Evolutionary conservation across 2,113 vertebrate genomes (phyloP), one percentile per base, ranked within the genome.

Genomic region (Sigmodon hispidus): DNA sequence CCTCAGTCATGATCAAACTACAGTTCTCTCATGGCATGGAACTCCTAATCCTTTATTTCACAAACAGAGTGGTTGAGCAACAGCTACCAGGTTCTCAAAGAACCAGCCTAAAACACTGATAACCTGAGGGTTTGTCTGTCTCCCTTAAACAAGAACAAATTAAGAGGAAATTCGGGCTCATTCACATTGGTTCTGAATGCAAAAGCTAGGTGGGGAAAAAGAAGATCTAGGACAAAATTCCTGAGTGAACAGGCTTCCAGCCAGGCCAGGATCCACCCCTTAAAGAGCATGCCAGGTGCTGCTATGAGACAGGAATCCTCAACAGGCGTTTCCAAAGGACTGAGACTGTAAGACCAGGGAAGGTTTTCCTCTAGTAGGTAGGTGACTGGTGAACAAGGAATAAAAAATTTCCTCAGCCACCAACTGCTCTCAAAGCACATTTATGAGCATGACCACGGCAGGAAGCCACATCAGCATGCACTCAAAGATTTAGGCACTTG

Each of bases 211-310:
- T 89, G 65, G 72, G 96, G n/a, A n/a, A 34, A 96, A 97, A 94
- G 96, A 97, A 95, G 81, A 96, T 52, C 90, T 24, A 34, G 77
- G 97, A 97, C 97, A 98, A 95, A 94, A 80, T 98, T 96, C 88
- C 73, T 95, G 86, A 36, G 13, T 86, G 96, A 96, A 94, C 91
- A 93, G 97, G 83, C 90, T 79, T 91, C 19, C 7, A 15, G 96
- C 96, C 80, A 95, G 96, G 90, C 92, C 90, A 96, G 96, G 91
- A 97, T 97, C 95, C n/a, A n/a, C n/a, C n/a, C n/a, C n/a, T n/a
- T n/a, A 97, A 96, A 92, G 96, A 97, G 89, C 93, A 67, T 97
- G 94, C 95, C 96, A 76, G 97, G 75, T 94, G 94, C 98, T 97
- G 91, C 76, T 40, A 34, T 16, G 70, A 97, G 96, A 98, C 92